Evolutionary conservation across 1,140 invertebrate species (phyloP), one percentile per base, ranked within the genome.

Genomic region (Caenorhabditis briggsae): DNA sequence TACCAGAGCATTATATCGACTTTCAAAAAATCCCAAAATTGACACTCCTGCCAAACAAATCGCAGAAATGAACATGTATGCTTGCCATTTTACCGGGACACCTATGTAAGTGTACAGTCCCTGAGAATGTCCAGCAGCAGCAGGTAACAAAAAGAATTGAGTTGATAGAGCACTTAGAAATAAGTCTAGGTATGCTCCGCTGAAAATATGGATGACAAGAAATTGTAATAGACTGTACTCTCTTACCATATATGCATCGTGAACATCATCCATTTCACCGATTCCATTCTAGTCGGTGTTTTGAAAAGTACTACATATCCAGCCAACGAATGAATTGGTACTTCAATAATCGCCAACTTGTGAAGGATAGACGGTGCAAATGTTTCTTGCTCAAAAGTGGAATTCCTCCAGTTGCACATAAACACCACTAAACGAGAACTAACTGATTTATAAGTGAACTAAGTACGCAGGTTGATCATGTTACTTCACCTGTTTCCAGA

Each of bases 181-280:
- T 18, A 70, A 20, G 14, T 70, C 64, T 43, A 70, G 64, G 41
- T 70, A 70, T 14, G 64, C 64, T 14, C 64, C 64, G 8, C 64
- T 70, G 64, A 18, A 70, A 64, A 2, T n/a, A n/a, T 18, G 9
- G 56, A n/a, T 20, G 2, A 5, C 14, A 20, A 20, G 20, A 20
- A n/a, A 2, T 5, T 58, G 16, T 58, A 20, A 58, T 8, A 20
- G n/a, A 58, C 3, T 2, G 2, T 5, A n/a, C 16, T 8, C 0
- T 33, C 64, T 46, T 18, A 70, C 64, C 64, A 70, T 5, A 70
- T 43, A 46, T 70, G 64, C 64, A 70, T 70, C n/a, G 14, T 43
- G 18, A 70, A 46, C 64, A 70, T 70, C 64, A 70, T 70, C 64
- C 64, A 70, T 70, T 70, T 70, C 5, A 70, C 64, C 14, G 64